Base-by-base conservation (phyloP, 1,140 invertebrate species). In the Drosophila nebulosa region DNA sequence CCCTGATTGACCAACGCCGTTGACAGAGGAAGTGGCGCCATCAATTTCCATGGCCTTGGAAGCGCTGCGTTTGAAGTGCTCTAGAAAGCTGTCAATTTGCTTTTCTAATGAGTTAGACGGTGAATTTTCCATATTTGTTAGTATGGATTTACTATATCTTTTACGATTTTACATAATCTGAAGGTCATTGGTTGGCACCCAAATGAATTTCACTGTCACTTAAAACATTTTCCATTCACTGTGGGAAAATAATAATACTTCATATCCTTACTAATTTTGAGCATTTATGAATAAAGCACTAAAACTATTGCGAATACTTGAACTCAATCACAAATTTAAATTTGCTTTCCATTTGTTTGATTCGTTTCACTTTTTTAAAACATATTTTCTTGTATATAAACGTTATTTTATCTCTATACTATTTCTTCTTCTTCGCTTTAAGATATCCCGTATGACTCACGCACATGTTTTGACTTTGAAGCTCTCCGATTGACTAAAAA, bases 31-130 rank as follows among this genome's bases (percentile, higher is more conserved):
- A 64, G 46, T 53, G 69, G 18, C 30, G 64, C 72, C 85, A 84
- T 81, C 83, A 24, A 73, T 69, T 55, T 74, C 76, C 21, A 96
- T 95, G 46, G 94, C 94, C 78, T 94, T 94, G 32, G 95, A 95
- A 78, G 94, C 94, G 92, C 94, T 95, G 63, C 94, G 93, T 88
- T 95, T 95, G 89, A 96, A 96, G 84, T 96, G 95, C 92, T 96
- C 95, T 89, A 96, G 92, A 92, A 96, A 96, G 92, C 94, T 95
- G 93, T 96, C 95, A 92, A 96, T 96, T 92, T 96, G 95, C 72
- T 94, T 95, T 92, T 96, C 95, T 90, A 96, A 95, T 66, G 93
- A 95, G 67, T 93, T 94, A 36, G 79, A 79, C 74, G 94, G 94
- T 74, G 95, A 95, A 85, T 92, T 93, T 72, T 94, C 94, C 94